A percentile compares a stretch with the other conserved stretches of the same genome.
These are phyloP conservation scores for Pogonomyrmex barbatus DNA, from an alignment of 1,140 invertebrate species.

Conservation along the genomic window DNA sequence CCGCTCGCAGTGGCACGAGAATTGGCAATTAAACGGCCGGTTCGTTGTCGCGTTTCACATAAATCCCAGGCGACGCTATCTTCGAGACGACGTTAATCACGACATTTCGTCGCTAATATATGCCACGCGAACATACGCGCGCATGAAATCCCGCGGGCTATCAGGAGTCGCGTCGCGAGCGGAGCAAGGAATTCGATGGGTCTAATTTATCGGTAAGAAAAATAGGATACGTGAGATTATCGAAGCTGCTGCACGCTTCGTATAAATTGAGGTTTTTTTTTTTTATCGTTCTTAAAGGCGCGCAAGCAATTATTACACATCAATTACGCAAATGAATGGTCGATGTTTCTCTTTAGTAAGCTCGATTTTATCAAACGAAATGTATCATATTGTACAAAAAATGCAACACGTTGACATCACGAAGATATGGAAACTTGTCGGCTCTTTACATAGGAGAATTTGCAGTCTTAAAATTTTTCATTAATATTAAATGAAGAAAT, in stretches of 20 bases:
- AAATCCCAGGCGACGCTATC: slow-evolving; percentile 68
- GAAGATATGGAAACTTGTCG: not conserved
- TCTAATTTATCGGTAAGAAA: slow-evolving; percentile 70
- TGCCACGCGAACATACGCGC: slow-evolving; percentile 71
- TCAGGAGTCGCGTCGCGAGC: not conserved
- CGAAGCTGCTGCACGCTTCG: slow-evolving; percentile 1
- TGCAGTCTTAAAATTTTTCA: not conserved
- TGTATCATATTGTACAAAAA: not conserved
- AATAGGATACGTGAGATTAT: slow-evolving; percentile 33
- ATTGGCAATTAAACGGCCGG: slow-evolving; percentile 76
- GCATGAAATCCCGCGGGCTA: slow-evolving; percentile 67
- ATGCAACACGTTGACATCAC: not conserved
- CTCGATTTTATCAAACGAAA: not conserved
- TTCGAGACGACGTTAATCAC: slow-evolving; percentile 75
- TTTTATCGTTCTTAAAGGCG: slow-evolving; percentile 36
- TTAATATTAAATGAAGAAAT: not conserved
- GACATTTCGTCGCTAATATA: slow-evolving; percentile 78
- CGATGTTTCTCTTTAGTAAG: not conserved
- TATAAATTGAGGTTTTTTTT: slow-evolving; percentile 9
- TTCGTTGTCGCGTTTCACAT: slow-evolving; percentile 70
- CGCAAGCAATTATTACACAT: slow-evolving; percentile 39
- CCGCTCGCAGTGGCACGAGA: slow-evolving; percentile 72
- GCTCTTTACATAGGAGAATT: not conserved
- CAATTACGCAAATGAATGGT: slow-evolving; percentile 16
- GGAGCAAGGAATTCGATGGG: slow-evolving; percentile 68